These are phyloP conservation scores for Sepiola atlantica DNA, from an alignment of 2,888 invertebrate genomes.

Conservation along the genomic window DNA sequence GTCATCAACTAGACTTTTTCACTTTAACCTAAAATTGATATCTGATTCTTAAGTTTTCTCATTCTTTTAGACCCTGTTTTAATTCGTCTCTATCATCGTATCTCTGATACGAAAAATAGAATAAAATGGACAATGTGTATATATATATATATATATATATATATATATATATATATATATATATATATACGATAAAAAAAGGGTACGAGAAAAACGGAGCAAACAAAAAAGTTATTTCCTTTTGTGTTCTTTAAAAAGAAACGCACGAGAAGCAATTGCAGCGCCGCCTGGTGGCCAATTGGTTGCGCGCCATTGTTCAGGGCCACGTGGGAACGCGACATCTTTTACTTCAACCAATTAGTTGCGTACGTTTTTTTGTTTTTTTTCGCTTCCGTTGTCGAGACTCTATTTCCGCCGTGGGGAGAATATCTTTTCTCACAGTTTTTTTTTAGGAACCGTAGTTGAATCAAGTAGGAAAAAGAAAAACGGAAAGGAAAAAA, in stretches of 20 bases:
- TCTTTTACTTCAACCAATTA: constrained; percentile 9
- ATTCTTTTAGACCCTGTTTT: too few species aligned
- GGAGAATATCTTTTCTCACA: neutral
- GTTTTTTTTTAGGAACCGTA: neutral
- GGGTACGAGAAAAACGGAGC: too few species aligned
- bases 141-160: too few species aligned
- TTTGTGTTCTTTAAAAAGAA: neutral
- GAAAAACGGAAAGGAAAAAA: neutral
- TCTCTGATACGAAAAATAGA: too few species aligned
- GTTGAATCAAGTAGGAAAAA: neutral
- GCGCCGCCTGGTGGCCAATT: neutral
- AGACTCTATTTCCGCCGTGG: neutral
- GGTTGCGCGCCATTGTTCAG: neutral
- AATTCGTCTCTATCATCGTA: too few species aligned
- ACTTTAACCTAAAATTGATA: too few species aligned
- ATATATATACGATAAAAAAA: too few species aligned
- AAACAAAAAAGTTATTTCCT: too few species aligned
- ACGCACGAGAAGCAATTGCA: neutral
- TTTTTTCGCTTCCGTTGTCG: constrained; percentile 22
- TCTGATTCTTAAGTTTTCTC: too few species aligned
- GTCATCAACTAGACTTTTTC: too few species aligned
- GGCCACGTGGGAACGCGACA: constrained; percentile 32
- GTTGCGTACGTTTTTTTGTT: neutral
- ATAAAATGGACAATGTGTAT: too few species aligned
- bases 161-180: too few species aligned